A percentile compares a stretch with the other conserved stretches of the same genome.
Conservation (phyloP, 2,888 invertebrate species). For the Thalpophila matura region DNA sequence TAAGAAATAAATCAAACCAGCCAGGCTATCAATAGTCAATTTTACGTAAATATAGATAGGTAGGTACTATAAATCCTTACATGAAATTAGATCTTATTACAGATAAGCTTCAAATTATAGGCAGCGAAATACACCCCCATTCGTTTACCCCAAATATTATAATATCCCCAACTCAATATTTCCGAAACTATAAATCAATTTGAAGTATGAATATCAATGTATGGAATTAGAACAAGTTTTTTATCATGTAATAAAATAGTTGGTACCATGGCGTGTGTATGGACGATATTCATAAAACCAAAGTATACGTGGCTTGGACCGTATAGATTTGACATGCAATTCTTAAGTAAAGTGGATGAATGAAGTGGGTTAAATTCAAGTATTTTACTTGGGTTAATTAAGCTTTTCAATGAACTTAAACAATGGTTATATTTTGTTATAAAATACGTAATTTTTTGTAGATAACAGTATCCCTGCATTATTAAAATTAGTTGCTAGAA, state of each 20-base stretch:
- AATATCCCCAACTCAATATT: conserved; percentile 1
- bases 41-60: neutral
- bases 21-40: neutral
- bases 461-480: no score
- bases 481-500: no score
- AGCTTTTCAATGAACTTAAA: neutral
- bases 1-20: conserved; percentile 25
- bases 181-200: conserved; percentile 38
- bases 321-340: conserved; percentile 35
- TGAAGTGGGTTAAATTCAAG: conserved; percentile 30
- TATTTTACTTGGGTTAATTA: neutral
- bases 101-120: conserved; percentile 30
- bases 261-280: conserved; percentile 45
- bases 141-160: conserved; percentile 2
- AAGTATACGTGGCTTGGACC: conserved; percentile 33
- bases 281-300: conserved; percentile 50
- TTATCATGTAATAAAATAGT: conserved; percentile 52
- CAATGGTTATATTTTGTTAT: no score
- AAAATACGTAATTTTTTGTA: no score
- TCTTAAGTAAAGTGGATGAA: conserved; percentile 34
- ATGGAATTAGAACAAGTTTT: conserved; percentile 50
- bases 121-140: conserved; percentile 7
- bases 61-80: conserved; percentile 1
- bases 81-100: neutral
- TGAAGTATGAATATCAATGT: conserved; percentile 44